These are phyloP conservation scores for Noturus placidus DNA, from an alignment of 2,113 vertebrate species.

Conservation along the genomic window DNA sequence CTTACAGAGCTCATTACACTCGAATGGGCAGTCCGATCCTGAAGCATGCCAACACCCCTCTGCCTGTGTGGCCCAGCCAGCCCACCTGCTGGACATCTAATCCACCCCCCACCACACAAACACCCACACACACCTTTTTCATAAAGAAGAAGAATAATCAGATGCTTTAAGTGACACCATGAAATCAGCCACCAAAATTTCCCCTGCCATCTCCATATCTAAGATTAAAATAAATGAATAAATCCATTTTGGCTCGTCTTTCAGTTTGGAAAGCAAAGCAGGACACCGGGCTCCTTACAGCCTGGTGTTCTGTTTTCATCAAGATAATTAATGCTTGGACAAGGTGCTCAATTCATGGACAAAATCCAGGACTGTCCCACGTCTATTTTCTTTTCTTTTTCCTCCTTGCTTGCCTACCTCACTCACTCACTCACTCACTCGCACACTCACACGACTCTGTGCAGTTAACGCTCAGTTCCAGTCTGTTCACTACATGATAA, in stretches of 20 bases:
- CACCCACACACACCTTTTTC: background rate
- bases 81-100: constrained; percentile 23
- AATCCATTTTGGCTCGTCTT: constrained; percentile 32
- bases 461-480: background rate
- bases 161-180: constrained; percentile 10
- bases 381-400: background rate
- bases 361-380: constrained; percentile 39
- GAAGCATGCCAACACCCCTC: constrained; percentile 13
- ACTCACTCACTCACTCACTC: background rate
- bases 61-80: constrained; percentile 1
- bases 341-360: constrained; percentile 62
- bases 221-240: constrained; percentile 38
- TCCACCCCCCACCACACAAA: background rate
- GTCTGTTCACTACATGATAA: background rate
- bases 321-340: constrained; percentile 52
- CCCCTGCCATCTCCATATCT: constrained; percentile 28
- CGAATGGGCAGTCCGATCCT: constrained; percentile 17
- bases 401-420: background rate
- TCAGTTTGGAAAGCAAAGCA: constrained; percentile 29
- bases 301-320: constrained; percentile 53
- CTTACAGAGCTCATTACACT: constrained; percentile 23
- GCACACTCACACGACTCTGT: background rate
- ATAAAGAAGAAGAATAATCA: background rate
- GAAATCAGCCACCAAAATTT: background rate
- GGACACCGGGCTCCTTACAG: constrained; percentile 1